Base-by-base conservation (phyloP, 1,140 invertebrate species). In the Lanistes nyassanus region DNA sequence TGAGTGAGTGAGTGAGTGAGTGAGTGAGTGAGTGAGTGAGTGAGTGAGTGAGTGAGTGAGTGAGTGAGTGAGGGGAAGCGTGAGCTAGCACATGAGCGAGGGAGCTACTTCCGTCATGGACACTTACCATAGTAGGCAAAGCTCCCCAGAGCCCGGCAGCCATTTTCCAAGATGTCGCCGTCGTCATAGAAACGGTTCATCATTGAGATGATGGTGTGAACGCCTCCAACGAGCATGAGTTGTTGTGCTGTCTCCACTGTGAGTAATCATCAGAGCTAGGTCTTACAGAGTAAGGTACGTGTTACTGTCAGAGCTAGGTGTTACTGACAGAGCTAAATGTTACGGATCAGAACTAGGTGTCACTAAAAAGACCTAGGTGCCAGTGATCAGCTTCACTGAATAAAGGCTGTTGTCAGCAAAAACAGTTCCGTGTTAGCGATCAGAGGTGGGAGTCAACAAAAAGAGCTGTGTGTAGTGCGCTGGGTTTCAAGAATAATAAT, bases 101-200 rank as follows among this genome's bases (percentile, higher is more conserved):
- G 29, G 53, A 42, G 31, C 37, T 26, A 55, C 6, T 23, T 1
- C 13, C 42, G n/a, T 55, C 53, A 53, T 29, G 31, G 23, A 51
- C 21, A 64, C 71, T 76, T 71, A 83, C 82, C 82, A 60, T 81
- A 81, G 5, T 75, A 58, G 42, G 82, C 79, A 76, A 83, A 83
- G 42, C 81, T 77, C 4, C 83, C 83, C 19, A 82, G 66, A 3
- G 81, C 77, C 36, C 83, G 74, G 36, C 83, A 82, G 29, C 76
- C 81, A 67, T 80, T 84, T 51, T 82, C 83, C 65, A 81, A 60
- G 37, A 82, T 79, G 39, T 79, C 74, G n/a, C 53, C 67, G 53
- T 82, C 75, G 26, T 80, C 72, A 26, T 70, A 71, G 69, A 76
- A 81, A 23, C 55, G 80, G 51, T 78, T 64, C 65, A 82, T 71